Conservation (phyloP, 37 sponge, comb jelly and placozoan genomes). For the Haliclona indistincta region DNA sequence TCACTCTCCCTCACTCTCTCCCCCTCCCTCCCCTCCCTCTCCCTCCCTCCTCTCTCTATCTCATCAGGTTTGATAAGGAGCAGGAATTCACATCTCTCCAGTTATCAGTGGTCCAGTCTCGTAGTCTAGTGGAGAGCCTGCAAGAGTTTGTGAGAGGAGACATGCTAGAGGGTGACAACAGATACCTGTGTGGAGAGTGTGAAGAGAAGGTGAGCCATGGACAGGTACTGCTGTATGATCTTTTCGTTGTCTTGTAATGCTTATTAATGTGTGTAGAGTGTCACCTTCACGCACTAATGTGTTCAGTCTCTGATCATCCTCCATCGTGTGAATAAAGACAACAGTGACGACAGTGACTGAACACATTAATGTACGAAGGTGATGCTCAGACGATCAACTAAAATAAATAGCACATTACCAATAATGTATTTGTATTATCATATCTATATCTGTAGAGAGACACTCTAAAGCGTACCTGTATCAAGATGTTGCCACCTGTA, state of each 20-base stretch:
- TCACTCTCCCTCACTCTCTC: not conserved
- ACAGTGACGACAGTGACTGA: too few relatives aligned
- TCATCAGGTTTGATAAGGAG: constrained; percentile 84
- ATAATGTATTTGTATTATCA: too few relatives aligned
- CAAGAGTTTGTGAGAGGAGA: constrained; percentile 97
- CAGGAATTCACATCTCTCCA: constrained; percentile 83
- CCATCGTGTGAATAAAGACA: too few relatives aligned
- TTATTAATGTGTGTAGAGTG: too few relatives aligned
- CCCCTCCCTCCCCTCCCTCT: constrained; percentile 1
- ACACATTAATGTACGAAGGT: too few relatives aligned
- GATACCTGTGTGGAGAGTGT: constrained; percentile 96
- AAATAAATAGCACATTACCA: too few relatives aligned
- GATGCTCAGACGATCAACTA: too few relatives aligned
- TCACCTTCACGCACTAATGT: too few relatives aligned
- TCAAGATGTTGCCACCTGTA: constrained; percentile 85
- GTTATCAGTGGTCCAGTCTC: constrained; percentile 65
- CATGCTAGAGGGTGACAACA: constrained; percentile 91
- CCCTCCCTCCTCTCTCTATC: not conserved
- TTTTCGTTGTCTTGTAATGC: not conserved
- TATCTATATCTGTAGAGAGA: constrained; percentile 57
- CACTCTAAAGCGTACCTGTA: constrained; percentile 89
- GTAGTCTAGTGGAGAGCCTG: constrained; percentile 72
- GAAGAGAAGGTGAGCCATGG: constrained; percentile 69
- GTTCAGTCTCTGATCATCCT: too few relatives aligned
- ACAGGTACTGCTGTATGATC: too few relatives aligned